These are phyloP conservation scores for Drosophila funebris DNA, from an alignment of 1,140 invertebrate genomes.

Conservation along the genomic window DNA sequence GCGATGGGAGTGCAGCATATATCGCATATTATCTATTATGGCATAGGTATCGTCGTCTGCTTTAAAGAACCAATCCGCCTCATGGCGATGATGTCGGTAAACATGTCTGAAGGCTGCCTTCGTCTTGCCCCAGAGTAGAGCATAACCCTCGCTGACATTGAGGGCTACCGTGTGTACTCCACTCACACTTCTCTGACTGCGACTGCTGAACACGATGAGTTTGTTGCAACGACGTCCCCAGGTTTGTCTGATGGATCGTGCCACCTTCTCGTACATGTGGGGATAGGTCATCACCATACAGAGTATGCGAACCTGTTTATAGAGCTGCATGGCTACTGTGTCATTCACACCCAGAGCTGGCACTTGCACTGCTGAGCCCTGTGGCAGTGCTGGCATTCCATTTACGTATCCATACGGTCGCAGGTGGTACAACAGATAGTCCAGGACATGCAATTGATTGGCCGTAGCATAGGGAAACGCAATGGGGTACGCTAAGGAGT, in stretches of 20 bases:
- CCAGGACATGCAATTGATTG: constrained; percentile 35
- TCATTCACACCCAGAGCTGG: constrained; percentile 27
- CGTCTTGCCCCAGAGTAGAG: constrained; percentile 96
- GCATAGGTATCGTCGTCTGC: constrained; percentile 98
- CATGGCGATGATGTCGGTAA: constrained; percentile 91
- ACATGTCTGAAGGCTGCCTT: constrained; percentile 95
- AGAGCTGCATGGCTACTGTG: constrained; percentile 84
- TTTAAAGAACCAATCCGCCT: constrained; percentile 97
- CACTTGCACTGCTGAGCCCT: not conserved
- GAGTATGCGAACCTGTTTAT: constrained; percentile 88
- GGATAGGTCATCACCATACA: constrained; percentile 95
- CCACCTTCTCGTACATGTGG: constrained; percentile 90
- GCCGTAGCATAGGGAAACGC: constrained; percentile 26
- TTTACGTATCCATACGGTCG: constrained; percentile 45
- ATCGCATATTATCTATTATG: constrained; percentile 95
- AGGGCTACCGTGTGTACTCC: constrained; percentile 88
- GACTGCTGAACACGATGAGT: constrained; percentile 93
- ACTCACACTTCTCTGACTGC: constrained; percentile 91
- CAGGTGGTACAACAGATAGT: constrained; percentile 49
- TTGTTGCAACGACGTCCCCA: constrained; percentile 97
- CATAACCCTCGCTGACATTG: constrained; percentile 92
- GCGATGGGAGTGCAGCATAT: constrained; percentile 91
- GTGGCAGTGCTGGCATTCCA: constrained; percentile 10
- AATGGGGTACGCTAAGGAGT: not conserved
- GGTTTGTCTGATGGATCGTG: constrained; percentile 96